phyloP scores from a whole-genome alignment of 1,140 invertebrate species.

The Drosophila trapezifrons region DNA sequence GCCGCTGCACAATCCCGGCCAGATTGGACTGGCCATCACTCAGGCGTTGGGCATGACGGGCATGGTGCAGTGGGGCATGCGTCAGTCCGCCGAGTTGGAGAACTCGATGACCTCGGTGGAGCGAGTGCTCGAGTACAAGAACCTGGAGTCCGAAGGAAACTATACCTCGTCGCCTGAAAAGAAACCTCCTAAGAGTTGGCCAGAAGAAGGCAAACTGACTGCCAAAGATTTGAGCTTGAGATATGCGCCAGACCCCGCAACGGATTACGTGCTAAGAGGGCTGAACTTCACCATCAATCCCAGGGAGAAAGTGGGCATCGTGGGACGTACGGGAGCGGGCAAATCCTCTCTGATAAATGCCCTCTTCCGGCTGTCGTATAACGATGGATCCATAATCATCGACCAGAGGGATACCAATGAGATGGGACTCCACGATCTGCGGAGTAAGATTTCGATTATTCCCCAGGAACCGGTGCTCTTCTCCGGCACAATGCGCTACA shows the following conservation, averaged over 20 bases:
- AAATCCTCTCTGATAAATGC: constrained; percentile 91
- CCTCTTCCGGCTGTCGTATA: constrained; percentile 86
- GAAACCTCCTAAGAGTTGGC: constrained; percentile 89
- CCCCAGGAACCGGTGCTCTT: constrained; percentile 90
- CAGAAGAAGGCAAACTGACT: constrained; percentile 87
- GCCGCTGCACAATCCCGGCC: constrained; percentile 85
- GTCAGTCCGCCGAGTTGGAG: constrained; percentile 89
- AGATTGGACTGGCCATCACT: constrained; percentile 93
- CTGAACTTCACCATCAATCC: constrained; percentile 86
- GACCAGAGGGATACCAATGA: constrained; percentile 86
- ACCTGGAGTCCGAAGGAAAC: constrained; percentile 87
- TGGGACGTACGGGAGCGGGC: constrained; percentile 92
- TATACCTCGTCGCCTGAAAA: constrained; percentile 86
- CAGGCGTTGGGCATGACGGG: constrained; percentile 92
- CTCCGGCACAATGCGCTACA: constrained; percentile 87
- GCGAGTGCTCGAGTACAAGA: constrained; percentile 91
- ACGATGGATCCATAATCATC: constrained; percentile 86
- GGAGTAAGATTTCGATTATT: constrained; percentile 87
- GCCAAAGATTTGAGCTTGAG: constrained; percentile 87
- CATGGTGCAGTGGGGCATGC: constrained; percentile 86
- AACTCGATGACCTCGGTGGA: constrained; percentile 92
- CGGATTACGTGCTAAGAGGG: constrained; percentile 86
- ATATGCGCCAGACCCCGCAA: constrained; percentile 86
- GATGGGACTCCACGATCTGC: constrained; percentile 85
- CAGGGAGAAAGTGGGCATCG: constrained; percentile 87